A percentile compares a stretch with the other conserved stretches of the same genome.
Evolutionary conservation across 2,113 vertebrate genomes (phyloP).

Genomic region (Progne subis): DNA sequence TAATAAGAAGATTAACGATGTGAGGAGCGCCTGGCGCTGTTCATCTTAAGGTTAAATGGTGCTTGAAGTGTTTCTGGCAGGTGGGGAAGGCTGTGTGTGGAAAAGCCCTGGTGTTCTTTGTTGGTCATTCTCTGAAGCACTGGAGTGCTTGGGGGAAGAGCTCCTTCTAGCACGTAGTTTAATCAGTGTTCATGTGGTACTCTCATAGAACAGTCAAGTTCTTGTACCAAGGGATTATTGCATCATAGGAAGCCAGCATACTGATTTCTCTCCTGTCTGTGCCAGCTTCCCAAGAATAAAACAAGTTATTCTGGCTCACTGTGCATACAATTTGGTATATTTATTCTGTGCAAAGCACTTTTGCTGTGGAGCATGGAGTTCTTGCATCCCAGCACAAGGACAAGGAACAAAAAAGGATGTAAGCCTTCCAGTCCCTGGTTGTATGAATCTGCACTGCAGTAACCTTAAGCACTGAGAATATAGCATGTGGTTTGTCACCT

Average conservation of each 20-base stretch:
- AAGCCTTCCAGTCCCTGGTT: not conserved
- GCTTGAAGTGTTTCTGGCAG: not conserved
- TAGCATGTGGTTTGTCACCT: not conserved
- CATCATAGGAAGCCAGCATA: not conserved
- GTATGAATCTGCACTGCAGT: not conserved
- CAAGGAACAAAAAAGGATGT: not conserved
- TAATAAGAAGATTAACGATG: not conserved
- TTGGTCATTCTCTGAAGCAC: not conserved
- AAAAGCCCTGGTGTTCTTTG: not conserved
- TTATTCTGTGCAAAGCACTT: not conserved
- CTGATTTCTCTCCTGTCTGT: not conserved
- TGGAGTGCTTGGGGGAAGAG: not conserved
- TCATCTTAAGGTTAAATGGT: not conserved
- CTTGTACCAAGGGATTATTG: not conserved
- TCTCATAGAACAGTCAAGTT: not conserved
- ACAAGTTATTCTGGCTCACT: not conserved
- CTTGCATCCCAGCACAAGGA: not conserved
- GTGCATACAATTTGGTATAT: not conserved
- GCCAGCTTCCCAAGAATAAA: slow-evolving; percentile 6
- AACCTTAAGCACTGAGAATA: not conserved
- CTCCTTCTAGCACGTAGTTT: not conserved
- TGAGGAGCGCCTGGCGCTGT: not conserved
- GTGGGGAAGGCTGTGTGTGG: not conserved
- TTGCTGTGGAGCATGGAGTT: not conserved
- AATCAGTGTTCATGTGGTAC: not conserved